These are phyloP conservation scores for Liolophura sinensis DNA, from an alignment of 1,140 invertebrate species.

Conservation along the genomic window DNA sequence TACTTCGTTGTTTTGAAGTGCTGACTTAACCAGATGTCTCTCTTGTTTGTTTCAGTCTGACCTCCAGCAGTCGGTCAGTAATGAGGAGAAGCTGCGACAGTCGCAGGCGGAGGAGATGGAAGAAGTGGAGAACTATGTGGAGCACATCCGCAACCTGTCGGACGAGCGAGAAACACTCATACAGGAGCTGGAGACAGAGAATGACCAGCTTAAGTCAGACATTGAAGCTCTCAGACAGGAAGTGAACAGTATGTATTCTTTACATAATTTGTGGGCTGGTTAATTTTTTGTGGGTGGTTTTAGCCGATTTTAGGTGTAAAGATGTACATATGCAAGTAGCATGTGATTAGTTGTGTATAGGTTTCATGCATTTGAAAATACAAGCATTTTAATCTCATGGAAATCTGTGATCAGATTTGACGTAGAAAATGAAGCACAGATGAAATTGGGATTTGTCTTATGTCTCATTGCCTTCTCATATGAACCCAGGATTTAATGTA, in stretches of 20 bases:
- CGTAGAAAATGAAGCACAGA: too few species aligned
- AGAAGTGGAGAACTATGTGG: conserved; percentile 57
- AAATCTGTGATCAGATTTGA: too few species aligned
- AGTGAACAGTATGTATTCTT: conserved; percentile 28
- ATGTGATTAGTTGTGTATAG: too few species aligned
- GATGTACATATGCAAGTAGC: too few species aligned
- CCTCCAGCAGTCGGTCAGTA: conserved; percentile 40
- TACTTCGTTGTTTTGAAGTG: conserved; percentile 9
- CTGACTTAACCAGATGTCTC: conserved; percentile 2
- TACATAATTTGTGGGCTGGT: too few species aligned
- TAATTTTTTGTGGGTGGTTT: too few species aligned
- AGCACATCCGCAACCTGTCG: conserved; percentile 53
- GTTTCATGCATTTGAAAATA: too few species aligned
- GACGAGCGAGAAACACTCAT: conserved; percentile 54
- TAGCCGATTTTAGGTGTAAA: too few species aligned
- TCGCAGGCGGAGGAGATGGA: conserved; percentile 54
- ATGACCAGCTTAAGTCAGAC: conserved; percentile 48
- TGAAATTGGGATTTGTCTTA: too few species aligned
- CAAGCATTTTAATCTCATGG: too few species aligned
- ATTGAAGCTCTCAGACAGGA: conserved; percentile 39
- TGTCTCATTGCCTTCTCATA: too few species aligned
- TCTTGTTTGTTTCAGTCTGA: conserved; percentile 28
- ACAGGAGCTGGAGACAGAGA: conserved; percentile 53
- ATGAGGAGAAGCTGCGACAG: conserved; percentile 44
- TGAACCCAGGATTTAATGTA: too few species aligned